Base-by-base conservation (phyloP, 2,888 invertebrate genomes). In the Lithosia quadra region DNA sequence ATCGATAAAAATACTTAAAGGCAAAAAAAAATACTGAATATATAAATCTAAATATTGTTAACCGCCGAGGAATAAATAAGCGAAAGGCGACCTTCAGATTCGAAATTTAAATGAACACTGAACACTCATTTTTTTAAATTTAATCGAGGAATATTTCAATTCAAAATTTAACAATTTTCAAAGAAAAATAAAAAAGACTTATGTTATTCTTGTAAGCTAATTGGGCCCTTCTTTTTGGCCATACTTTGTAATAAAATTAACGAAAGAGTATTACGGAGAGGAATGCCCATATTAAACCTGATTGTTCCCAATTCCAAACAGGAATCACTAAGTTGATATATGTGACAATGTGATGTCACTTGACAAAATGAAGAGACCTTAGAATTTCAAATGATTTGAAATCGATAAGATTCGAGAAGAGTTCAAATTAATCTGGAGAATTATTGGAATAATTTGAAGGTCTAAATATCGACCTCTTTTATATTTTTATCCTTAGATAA, bases 1-100 rank as follows among this genome's bases (percentile, higher is more conserved):
- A 70, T 63, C 58, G 64, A 69, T 24, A 56, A 15, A 56, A 56
- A 56, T 28, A 56, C n/a, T n/a, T 18, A 49, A 49, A 49, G 49
- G 49, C 9, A 18, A 49, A n/a, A 22, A n/a, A 22, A 11, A 56
- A 56, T 56, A 56, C 55, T 56, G 24, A 56, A 56, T 21, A 21
- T 28, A 24, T 4, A 15, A 13, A 56, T 22, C 11, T 28, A 28
- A 28, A 56, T n/a, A 15, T 55, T 55, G 53, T 21, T 36, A 55
- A 55, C 21, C 2, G 21, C 22, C n/a, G 9, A 21, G 21, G 9
- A 55, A 10, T 3, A 9, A 36, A n/a, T 49, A 49, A n/a, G 9
- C n/a, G 49, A 49, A n/a, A 49, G n/a, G 7, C 18, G 18, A 43
- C 5, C 3, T 39, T 39, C 15, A 4, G 4, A 1, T 43, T 43